Conservation (phyloP, 1,140 invertebrate species). For the Cylas formicarius region DNA sequence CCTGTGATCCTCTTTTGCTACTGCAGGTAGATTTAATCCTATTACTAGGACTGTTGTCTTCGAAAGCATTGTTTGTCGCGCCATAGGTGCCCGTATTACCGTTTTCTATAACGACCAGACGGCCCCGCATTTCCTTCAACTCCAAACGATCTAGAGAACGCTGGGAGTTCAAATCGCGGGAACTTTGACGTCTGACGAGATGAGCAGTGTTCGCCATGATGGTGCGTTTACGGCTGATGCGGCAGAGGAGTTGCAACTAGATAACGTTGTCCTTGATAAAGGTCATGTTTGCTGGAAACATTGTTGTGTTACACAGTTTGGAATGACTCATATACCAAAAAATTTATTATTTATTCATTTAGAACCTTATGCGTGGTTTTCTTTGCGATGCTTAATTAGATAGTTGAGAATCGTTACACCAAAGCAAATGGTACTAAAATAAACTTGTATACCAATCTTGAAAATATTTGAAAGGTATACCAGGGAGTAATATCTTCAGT, state of each 20-base stretch:
- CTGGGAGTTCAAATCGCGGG: slow-evolving; percentile 71
- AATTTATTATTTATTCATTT: no score
- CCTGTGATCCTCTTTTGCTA: slow-evolving; percentile 34
- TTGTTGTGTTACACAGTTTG: no score
- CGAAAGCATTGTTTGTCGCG: slow-evolving; percentile 78
- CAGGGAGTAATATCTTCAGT: no score
- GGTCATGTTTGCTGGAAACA: slow-evolving; percentile 6
- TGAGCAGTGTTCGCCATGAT: slow-evolving; percentile 86
- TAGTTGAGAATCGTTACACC: no score
- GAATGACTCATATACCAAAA: no score
- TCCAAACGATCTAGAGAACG: slow-evolving; percentile 77
- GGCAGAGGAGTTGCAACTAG: not conserved
- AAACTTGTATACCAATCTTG: no score
- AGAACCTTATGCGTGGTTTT: no score
- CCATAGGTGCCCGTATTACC: slow-evolving; percentile 63
- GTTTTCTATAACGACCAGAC: slow-evolving; percentile 70
- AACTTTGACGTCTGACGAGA: slow-evolving; percentile 77
- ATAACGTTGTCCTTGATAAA: slow-evolving; percentile 6
- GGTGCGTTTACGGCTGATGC: not conserved
- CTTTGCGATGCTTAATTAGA: no score
- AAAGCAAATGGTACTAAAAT: no score
- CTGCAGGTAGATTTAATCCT: slow-evolving; percentile 39
- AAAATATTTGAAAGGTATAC: no score
- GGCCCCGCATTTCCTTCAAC: slow-evolving; percentile 74
- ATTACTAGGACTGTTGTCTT: slow-evolving; percentile 65